Percentiles rank a stretch among this genome's conserved stretches.
phyloP scores from a whole-genome alignment of 92 coral and sea anemone species.

The Porites lobata region DNA sequence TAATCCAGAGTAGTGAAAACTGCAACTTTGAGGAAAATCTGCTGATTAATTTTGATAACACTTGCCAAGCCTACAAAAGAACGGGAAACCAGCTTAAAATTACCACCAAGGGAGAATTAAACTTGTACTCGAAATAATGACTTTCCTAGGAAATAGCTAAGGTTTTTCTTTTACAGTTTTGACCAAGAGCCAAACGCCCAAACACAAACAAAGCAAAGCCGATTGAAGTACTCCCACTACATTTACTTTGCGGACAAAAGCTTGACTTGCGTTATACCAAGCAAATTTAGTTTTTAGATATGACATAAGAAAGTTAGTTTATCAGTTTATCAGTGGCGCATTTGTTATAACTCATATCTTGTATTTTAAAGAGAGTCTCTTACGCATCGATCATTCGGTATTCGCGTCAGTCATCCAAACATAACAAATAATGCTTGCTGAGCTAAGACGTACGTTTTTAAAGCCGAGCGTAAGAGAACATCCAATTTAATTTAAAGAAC shows the following conservation, averaged over 20 bases:
- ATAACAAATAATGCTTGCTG: background rate
- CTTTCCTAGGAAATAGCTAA: background rate
- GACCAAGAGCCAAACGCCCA: background rate
- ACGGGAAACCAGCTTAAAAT: background rate
- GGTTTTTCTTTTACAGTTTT: too few species aligned
- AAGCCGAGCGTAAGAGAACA: background rate
- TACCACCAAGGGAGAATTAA: too few species aligned
- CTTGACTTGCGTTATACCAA: too few species aligned
- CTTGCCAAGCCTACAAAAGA: background rate
- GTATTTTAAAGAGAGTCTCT: too few species aligned
- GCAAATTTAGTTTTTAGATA: too few species aligned
- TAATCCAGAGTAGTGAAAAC: too few species aligned
- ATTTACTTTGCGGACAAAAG: too few species aligned
- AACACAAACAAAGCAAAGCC: background rate
- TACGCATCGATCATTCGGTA: too few species aligned
- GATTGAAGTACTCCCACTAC: background rate
- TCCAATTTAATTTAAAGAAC: background rate
- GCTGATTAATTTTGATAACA: background rate
- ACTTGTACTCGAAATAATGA: background rate
- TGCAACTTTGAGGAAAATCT: background rate
- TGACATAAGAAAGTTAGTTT: too few species aligned
- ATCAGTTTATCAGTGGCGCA: too few species aligned
- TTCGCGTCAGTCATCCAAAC: background rate
- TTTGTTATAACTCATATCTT: too few species aligned
- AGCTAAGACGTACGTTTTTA: background rate